Evolutionary conservation across 1,140 invertebrate species (phyloP), one percentile per base, ranked within the genome.

Genomic region (Amphibalanus amphitrite): DNA sequence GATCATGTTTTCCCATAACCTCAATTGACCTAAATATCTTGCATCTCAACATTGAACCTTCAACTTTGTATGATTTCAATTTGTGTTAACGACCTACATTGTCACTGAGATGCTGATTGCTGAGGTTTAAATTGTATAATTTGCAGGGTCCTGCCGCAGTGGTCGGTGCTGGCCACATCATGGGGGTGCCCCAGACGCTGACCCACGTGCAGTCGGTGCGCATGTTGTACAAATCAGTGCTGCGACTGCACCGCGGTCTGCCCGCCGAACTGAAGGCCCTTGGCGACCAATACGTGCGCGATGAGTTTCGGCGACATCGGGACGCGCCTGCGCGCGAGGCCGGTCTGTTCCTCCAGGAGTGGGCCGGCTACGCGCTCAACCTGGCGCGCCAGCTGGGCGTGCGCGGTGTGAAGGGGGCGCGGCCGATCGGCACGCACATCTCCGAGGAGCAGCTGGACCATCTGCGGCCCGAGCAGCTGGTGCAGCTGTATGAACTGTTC

Each of bases 251-350:
- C 77, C 81, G 90, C 75, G 89, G 90, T 28, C 78, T 95, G 40
- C 92, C 93, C 0, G 72, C 80, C 8, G 89, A 91, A 77, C 79
- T 95, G 69, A 84, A 87, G 75, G 77, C 77, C 15, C 70, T 76
- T 20, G 72, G 90, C 23, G 88, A 92, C 77, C 85, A 85, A 78
- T 97, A 97, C 81, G 89, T 89, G 0, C 86, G 86, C 76, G 91
- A 93, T 75, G 93, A 97, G 80, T 97, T 97, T 80, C 86, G 86
- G 76, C 81, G 89, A 69, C 92, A 96, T 78, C 91, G 93, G 79
- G 85, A 83, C n/a, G 92, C 89, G 74, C 85, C 83, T 71, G 80
- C 82, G 20, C 80, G 84, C 69, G 88, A 92, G 79, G 85, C 90
- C 20, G 79, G 83, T 29, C 82, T 89, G 72, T 96, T 97, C 79